These are phyloP conservation scores for Epinotia demarniana DNA, from an alignment of 2,888 invertebrate species.

Conservation along the genomic window DNA sequence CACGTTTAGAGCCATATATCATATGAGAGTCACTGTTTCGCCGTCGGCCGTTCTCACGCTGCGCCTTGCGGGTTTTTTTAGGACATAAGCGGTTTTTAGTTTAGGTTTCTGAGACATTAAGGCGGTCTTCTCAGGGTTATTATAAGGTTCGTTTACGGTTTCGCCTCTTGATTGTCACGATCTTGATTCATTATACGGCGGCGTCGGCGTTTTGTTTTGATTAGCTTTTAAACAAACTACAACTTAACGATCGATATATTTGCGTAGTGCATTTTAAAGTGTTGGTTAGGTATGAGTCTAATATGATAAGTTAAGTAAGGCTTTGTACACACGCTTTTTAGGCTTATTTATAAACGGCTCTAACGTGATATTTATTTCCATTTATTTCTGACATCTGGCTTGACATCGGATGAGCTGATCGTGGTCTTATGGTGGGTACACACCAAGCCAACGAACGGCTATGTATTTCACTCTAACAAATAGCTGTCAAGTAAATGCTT, in stretches of 20 bases:
- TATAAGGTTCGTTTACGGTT: constrained; percentile 68
- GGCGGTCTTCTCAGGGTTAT: constrained; percentile 65
- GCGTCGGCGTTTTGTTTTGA: constrained; percentile 45
- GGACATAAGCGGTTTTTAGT: constrained; percentile 54
- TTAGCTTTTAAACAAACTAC: constrained; percentile 39
- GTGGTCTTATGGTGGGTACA: no score
- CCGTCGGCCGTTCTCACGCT: constrained; percentile 76
- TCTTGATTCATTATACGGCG: constrained; percentile 57
- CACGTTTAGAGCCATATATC: constrained; percentile 83
- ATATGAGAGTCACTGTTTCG: constrained; percentile 76
- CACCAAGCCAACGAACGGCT: no score
- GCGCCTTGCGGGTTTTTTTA: constrained; percentile 56
- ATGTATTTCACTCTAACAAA: no score
- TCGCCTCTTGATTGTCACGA: constrained; percentile 77
- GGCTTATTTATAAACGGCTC: no score
- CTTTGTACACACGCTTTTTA: no score
- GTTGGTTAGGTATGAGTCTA: no score
- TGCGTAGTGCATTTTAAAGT: constrained; percentile 2
- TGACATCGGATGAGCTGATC: no score
- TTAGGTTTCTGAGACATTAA: constrained; percentile 60
- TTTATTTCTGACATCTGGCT: no score
- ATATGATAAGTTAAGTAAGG: no score
- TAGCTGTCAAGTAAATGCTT: no score
- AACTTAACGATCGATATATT: constrained; percentile 15
- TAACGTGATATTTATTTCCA: no score